phyloP scores from a whole-genome alignment of 2,888 invertebrate genomes.

The Apoderus coryli region DNA sequence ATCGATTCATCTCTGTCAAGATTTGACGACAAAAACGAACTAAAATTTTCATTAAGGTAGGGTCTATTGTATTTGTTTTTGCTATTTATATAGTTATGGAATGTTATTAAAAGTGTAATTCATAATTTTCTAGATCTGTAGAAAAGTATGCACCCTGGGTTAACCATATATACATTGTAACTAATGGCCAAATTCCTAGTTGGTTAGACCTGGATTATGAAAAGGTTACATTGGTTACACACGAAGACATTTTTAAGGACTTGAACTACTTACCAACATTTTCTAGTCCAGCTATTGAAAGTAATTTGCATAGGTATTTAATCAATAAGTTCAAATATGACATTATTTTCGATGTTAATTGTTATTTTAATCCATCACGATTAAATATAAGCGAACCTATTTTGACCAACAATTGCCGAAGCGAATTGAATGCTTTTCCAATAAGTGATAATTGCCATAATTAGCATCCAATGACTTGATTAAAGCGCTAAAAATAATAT shows the following conservation, averaged over 20 bases:
- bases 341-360: constrained; percentile 3
- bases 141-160: constrained; percentile 69
- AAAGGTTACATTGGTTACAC: constrained; percentile 51
- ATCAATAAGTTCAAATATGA: too few species aligned
- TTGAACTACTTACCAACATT: constrained; percentile 55
- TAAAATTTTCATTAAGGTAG: constrained; percentile 43
- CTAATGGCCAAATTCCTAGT: constrained; percentile 64
- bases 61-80: too few species aligned
- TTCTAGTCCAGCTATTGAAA: constrained; percentile 45
- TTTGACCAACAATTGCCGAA: too few species aligned
- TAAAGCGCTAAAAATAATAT: too few species aligned
- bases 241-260: constrained; percentile 49
- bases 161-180: constrained; percentile 60
- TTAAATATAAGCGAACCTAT: too few species aligned
- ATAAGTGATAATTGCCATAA: too few species aligned
- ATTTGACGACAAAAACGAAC: constrained; percentile 60
- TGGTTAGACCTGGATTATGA: constrained; percentile 65
- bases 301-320: constrained; percentile 42
- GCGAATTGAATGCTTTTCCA: too few species aligned
- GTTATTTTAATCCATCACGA: too few species aligned
- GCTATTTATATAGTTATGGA: too few species aligned
- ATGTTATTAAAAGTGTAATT: too few species aligned
- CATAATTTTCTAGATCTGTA: constrained; percentile 55
- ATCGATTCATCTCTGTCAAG: constrained; percentile 31
- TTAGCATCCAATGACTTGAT: too few species aligned